phyloP scores from a whole-genome alignment of 2,797 vertebrate species.

The Cichlasoma orientale region DNA sequence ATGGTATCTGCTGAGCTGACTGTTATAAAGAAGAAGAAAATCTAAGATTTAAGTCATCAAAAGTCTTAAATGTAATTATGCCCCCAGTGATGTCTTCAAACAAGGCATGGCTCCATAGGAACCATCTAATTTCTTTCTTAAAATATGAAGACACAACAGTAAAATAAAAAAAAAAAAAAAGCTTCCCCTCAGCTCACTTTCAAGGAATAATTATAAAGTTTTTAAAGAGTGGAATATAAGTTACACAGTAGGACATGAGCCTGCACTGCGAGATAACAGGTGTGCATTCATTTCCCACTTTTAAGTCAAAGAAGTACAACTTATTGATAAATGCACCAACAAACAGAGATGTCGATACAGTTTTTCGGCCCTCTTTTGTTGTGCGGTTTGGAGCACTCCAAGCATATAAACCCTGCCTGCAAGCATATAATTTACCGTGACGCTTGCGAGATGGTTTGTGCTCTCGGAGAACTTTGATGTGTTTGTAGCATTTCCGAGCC shows the following conservation, averaged over 20 bases:
- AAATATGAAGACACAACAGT: conserved; percentile 1
- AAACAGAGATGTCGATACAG: neutral
- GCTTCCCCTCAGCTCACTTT: neutral
- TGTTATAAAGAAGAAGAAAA: conserved; percentile 22
- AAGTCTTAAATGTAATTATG: conserved; percentile 40
- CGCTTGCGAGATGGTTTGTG: neutral
- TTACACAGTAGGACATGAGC: neutral
- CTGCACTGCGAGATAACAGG: conserved; percentile 2
- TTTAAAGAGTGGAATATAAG: conserved; percentile 4
- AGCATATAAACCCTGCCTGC: neutral
- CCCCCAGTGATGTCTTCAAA: conserved; percentile 29
- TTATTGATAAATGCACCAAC: neutral
- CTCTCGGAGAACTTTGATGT: conserved; percentile 13
- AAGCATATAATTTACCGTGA: conserved; percentile 11
- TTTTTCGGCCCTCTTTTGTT: conserved; percentile 3
- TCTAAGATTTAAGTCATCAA: conserved; percentile 39
- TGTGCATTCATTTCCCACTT: neutral
- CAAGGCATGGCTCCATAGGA: conserved; percentile 7
- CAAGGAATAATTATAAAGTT: neutral
- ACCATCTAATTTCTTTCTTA: neutral
- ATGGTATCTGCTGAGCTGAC: conserved; percentile 30
- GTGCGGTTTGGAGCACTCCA: conserved; percentile 2
- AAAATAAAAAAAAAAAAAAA: neutral
- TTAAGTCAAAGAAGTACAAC: neutral
- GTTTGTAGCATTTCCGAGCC: conserved; percentile 10